Conservation (phyloP, 2,113 vertebrate genomes). For the Hucho hucho region DNA sequence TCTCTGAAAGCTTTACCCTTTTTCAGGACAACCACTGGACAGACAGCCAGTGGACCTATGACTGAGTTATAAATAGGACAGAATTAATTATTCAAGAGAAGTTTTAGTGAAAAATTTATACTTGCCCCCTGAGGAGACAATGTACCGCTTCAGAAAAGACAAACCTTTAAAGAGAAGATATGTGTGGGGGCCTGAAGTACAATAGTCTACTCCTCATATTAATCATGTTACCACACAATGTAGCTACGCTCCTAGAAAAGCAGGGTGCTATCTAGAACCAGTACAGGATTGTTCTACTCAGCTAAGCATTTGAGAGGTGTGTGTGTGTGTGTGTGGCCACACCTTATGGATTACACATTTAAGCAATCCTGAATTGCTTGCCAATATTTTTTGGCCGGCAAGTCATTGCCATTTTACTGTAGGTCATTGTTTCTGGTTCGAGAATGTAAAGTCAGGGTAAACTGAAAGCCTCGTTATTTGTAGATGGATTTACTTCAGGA, state of each 20-base stretch:
- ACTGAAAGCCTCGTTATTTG: neutral
- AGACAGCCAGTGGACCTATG: conserved; percentile 70
- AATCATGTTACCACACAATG: conserved; percentile 55
- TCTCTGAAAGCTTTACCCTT: conserved; percentile 67
- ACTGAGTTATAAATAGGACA: conserved; percentile 70
- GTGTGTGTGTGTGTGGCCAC: neutral
- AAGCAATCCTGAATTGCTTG: conserved; percentile 19
- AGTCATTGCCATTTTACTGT: conserved; percentile 34
- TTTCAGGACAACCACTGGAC: conserved; percentile 63
- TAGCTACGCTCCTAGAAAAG: neutral
- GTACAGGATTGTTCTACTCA: too few species aligned
- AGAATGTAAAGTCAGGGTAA: neutral
- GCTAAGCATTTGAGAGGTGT: too few species aligned
- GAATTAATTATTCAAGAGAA: conserved; percentile 73
- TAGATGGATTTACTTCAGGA: neutral
- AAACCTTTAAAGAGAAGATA: conserved; percentile 70
- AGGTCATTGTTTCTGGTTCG: neutral
- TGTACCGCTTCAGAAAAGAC: conserved; percentile 55
- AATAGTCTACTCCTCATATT: conserved; percentile 54
- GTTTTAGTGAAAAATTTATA: conserved; percentile 74
- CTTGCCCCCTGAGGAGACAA: conserved; percentile 64
- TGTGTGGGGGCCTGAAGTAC: conserved; percentile 52
- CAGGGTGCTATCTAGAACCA: too few species aligned
- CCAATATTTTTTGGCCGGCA: conserved; percentile 15
- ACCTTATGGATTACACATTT: conserved; percentile 46